A percentile compares a stretch with the other conserved stretches of the same genome.
Evolutionary conservation across 2,888 invertebrate genomes (phyloP).

Genomic region (Kryphioiulus occultus): DNA sequence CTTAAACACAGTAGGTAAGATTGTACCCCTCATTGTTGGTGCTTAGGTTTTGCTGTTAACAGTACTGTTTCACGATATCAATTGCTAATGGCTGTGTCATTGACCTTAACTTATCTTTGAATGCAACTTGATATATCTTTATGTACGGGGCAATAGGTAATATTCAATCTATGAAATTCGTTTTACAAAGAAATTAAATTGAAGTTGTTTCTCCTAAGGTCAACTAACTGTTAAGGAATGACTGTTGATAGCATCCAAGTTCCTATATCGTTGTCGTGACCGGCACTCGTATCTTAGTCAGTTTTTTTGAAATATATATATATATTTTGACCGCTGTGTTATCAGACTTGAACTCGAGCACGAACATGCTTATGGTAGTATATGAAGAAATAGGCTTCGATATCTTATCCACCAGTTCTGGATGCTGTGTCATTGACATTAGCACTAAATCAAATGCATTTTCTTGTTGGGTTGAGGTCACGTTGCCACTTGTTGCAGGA

Average conservation of each 20-base stretch:
- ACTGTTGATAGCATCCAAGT: no score
- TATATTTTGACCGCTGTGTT: not conserved
- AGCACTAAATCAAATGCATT: not conserved
- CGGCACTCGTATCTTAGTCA: not conserved
- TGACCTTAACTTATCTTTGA: not conserved
- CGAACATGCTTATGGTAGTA: not conserved
- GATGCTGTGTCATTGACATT: constrained; percentile 24
- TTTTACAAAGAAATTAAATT: no score
- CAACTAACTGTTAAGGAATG: no score
- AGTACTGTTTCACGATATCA: not conserved
- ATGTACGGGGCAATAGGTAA: no score
- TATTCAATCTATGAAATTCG: no score
- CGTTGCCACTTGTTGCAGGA: not conserved
- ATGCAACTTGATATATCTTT: not conserved
- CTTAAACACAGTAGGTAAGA: not conserved
- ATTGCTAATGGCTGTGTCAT: not conserved
- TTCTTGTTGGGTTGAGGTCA: not conserved
- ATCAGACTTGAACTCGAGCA: not conserved
- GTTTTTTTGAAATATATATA: not conserved
- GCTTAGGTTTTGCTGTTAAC: not conserved
- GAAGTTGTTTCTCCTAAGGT: no score
- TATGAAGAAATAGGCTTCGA: not conserved
- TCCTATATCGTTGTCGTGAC: no score
- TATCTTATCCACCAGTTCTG: not conserved
- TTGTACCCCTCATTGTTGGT: not conserved